These are phyloP conservation scores for Malurus leucopterus DNA, from an alignment of 2,797 vertebrate genomes.

Conservation along the genomic window DNA sequence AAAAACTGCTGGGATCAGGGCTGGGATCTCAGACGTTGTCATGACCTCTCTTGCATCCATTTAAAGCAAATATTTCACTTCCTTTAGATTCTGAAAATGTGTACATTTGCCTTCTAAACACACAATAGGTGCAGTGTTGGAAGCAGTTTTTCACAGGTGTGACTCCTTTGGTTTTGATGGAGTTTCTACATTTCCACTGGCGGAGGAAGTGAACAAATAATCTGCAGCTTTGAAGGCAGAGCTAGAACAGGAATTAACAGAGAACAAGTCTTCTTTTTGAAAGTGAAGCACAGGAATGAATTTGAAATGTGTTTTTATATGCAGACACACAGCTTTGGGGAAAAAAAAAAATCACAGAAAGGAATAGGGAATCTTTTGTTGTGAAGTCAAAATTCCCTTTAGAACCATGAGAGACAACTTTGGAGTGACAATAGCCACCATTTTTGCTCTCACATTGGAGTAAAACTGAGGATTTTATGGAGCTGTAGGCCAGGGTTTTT, in stretches of 20 bases:
- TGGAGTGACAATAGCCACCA: not conserved
- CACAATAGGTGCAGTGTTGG: not conserved
- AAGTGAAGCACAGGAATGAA: not conserved
- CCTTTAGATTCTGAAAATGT: not conserved
- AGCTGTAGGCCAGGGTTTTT: not conserved
- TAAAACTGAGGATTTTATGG: not conserved
- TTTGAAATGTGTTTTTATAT: not conserved
- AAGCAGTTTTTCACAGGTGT: not conserved
- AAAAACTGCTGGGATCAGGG: not conserved
- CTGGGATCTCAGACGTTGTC: not conserved
- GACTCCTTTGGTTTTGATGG: not conserved
- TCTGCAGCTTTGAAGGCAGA: not conserved
- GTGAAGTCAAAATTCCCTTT: not conserved
- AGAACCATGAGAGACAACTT: not conserved
- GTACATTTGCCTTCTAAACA: not conserved
- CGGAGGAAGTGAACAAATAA: not conserved
- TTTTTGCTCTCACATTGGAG: not conserved
- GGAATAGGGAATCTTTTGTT: not conserved
- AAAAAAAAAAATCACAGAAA: not conserved
- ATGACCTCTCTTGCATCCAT: rapidly evolving
- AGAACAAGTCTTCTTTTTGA: not conserved
- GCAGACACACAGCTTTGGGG: rapidly evolving
- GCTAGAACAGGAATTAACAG: not conserved
- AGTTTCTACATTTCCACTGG: not conserved
- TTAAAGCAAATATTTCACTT: not conserved